phyloP scores from a whole-genome alignment of 2,888 invertebrate species.

The Leucoma salicis region DNA sequence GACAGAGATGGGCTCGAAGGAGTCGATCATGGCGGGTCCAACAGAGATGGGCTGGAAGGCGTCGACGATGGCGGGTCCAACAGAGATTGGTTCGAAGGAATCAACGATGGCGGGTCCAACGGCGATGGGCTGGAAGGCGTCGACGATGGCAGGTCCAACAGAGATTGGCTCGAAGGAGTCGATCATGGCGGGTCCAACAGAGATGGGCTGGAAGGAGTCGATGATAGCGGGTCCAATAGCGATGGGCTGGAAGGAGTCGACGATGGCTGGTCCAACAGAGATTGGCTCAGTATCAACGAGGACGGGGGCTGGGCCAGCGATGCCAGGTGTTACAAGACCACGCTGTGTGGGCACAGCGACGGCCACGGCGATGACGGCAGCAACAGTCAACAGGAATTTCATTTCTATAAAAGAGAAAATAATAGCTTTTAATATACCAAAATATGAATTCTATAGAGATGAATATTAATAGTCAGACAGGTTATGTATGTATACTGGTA shows the following conservation, averaged over 20 bases:
- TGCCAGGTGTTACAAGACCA: slow-evolving; percentile 10
- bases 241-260: slow-evolving; percentile 17
- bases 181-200: slow-evolving; percentile 27
- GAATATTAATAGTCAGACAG: no score
- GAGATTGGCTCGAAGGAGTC: slow-evolving; percentile 13
- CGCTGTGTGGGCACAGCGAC: slow-evolving; percentile 13
- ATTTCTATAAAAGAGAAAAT: slow-evolving; percentile 18
- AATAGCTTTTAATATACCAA: no score
- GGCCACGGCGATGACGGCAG: slow-evolving; percentile 27
- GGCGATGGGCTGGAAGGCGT: slow-evolving; percentile 10
- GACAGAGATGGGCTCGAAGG: slow-evolving; percentile 27
- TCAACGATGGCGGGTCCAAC: slow-evolving; percentile 2
- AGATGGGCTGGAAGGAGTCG: slow-evolving; percentile 11
- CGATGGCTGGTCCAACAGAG: slow-evolving; percentile 3
- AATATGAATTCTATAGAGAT: no score
- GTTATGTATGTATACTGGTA: no score
- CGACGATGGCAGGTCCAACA: slow-evolving; percentile 6
- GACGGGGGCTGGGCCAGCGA: slow-evolving; percentile 10
- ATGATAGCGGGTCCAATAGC: slow-evolving; percentile 24
- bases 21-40: slow-evolving; percentile 23
- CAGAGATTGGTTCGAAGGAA: slow-evolving; percentile 6
- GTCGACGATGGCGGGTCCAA: slow-evolving; percentile 8
- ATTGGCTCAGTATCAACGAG: slow-evolving; percentile 7
- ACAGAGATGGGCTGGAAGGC: slow-evolving; percentile 11
- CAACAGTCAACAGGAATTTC: slow-evolving; percentile 27